Percentiles rank a stretch among this genome's conserved stretches.
These are phyloP conservation scores for Pontoporia blainvillei DNA, from an alignment of 2,113 vertebrate genomes.

Conservation along the genomic window DNA sequence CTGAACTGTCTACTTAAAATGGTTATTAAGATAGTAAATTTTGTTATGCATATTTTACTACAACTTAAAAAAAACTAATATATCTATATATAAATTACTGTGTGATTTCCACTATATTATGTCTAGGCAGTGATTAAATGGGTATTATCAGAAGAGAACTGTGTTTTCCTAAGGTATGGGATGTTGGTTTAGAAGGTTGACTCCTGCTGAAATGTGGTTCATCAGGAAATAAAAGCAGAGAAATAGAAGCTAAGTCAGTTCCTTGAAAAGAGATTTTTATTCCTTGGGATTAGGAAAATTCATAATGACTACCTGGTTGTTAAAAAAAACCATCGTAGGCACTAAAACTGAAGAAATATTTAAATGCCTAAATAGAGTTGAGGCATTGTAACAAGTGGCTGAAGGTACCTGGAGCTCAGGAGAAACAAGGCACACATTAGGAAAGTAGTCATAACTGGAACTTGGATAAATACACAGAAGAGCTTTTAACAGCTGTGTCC, in stretches of 20 bases:
- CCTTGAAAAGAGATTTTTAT: background rate
- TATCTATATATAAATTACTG: background rate
- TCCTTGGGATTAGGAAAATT: background rate
- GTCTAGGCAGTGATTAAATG: background rate
- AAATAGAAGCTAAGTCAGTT: background rate
- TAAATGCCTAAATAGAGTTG: background rate
- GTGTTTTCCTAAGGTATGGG: background rate
- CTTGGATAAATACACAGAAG: background rate
- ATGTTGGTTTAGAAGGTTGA: background rate
- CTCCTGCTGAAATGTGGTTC: background rate
- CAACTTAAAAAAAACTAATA: background rate
- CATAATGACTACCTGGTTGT: background rate
- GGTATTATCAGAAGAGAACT: constrained; percentile 31
- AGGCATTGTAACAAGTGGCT: background rate
- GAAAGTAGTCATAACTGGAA: background rate
- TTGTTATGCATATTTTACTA: background rate
- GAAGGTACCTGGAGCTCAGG: background rate
- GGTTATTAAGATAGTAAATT: background rate
- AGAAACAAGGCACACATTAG: background rate
- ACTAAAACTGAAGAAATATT: constrained; percentile 30
- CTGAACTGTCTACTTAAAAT: background rate
- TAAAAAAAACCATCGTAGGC: background rate
- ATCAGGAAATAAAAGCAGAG: background rate
- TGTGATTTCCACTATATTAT: background rate
- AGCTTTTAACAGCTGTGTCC: background rate